These are phyloP conservation scores for Apolygus lucorum DNA, from an alignment of 1,140 invertebrate species.

Conservation along the genomic window DNA sequence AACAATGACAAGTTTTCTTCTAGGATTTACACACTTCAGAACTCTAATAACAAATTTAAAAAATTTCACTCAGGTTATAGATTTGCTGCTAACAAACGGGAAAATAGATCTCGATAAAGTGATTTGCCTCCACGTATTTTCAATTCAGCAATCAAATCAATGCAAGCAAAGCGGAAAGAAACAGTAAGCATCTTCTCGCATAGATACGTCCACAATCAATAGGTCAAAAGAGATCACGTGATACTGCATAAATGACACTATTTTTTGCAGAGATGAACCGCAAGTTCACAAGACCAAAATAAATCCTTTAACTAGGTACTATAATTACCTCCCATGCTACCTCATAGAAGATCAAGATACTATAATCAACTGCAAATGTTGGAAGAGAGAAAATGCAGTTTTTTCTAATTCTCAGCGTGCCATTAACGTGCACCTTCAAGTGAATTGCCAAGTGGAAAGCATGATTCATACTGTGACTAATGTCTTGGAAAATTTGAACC, in stretches of 20 bases:
- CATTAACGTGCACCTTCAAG: not conserved
- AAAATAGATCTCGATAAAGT: not conserved
- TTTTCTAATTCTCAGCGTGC: not conserved
- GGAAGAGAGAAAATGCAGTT: not conserved
- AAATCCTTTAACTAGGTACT: not conserved
- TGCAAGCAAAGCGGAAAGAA: too few species aligned
- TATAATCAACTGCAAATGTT: not conserved
- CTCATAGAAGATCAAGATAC: not conserved
- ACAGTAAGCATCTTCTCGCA: too few species aligned
- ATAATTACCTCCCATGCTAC: not conserved
- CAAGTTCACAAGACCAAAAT: too few species aligned
- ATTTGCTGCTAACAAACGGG: not conserved
- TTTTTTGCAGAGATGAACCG: too few species aligned
- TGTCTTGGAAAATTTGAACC: not conserved
- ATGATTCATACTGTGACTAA: not conserved
- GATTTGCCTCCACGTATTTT: not conserved
- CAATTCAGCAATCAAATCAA: not conserved
- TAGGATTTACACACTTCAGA: not conserved
- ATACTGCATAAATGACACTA: too few species aligned
- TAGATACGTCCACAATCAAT: too few species aligned
- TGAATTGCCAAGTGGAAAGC: not conserved
- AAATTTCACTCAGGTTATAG: not conserved
- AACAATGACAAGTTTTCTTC: not conserved
- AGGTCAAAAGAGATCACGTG: too few species aligned
- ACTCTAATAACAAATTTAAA: not conserved